Evolutionary conservation across 2,113 vertebrate genomes (phyloP).

Genomic region (Phaethon lepturus): DNA sequence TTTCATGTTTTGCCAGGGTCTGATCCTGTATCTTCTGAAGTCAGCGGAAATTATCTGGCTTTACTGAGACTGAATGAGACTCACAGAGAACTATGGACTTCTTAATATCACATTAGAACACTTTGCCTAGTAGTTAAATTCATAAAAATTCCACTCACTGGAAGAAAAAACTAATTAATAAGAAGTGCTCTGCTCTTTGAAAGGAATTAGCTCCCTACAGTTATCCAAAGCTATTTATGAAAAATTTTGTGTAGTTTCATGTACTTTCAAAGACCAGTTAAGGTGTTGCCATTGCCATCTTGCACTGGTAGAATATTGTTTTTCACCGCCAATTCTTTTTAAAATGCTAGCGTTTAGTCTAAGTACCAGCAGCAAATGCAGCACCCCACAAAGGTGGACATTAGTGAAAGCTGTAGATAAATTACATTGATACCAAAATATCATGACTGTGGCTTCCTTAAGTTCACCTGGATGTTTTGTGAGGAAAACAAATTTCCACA

Average conservation of each 20-base stretch:
- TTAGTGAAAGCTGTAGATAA: background rate
- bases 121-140: background rate
- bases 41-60: background rate
- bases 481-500: background rate
- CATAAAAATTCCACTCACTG: background rate
- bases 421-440: background rate
- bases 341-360: background rate
- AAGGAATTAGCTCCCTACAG: background rate
- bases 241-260: background rate
- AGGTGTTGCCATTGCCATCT: background rate
- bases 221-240: background rate
- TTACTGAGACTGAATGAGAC: background rate
- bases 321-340: background rate
- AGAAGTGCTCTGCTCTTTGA: background rate
- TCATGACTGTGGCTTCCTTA: background rate
- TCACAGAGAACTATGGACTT: background rate
- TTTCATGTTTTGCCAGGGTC: background rate
- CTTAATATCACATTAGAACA: background rate
- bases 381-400: background rate
- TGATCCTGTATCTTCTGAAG: background rate
- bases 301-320: background rate
- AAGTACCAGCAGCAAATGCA: background rate
- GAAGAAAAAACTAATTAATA: background rate
- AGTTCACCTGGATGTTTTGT: background rate
- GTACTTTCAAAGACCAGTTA: background rate